Conservation (phyloP, 2,888 invertebrate genomes). For the Flexamia atlantica region DNA sequence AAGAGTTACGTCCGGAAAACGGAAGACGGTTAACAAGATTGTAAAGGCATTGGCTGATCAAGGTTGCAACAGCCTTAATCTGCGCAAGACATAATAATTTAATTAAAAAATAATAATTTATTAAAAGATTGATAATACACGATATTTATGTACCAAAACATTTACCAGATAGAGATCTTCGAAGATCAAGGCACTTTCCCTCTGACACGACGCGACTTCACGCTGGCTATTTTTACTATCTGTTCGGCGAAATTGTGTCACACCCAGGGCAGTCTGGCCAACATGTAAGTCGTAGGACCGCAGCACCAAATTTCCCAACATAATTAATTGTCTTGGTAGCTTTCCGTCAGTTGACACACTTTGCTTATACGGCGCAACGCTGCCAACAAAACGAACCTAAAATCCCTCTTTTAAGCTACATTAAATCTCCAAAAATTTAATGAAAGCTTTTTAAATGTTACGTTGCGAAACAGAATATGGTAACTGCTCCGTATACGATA, state of each 20-base stretch:
- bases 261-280: constrained; percentile 11
- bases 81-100: not conserved
- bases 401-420: not conserved
- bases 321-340: not conserved
- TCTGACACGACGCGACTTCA: no score
- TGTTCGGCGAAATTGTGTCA: not conserved
- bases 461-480: not conserved
- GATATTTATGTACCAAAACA: no score
- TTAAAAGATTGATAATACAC: no score
- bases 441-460: not conserved
- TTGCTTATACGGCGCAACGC: not conserved
- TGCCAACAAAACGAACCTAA: not conserved
- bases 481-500: no score
- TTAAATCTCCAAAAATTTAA: not conserved
- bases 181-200: no score
- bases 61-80: not conserved
- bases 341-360: constrained; percentile 1
- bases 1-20: not conserved
- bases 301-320: not conserved
- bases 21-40: not conserved
- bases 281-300: not conserved
- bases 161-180: no score
- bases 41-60: not conserved
- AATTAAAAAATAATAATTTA: not conserved
- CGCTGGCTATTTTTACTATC: constrained; percentile 17